Percentiles rank a stretch among this genome's conserved stretches.
phyloP scores from a whole-genome alignment of 2,888 invertebrate species.

The Tipula unca region DNA sequence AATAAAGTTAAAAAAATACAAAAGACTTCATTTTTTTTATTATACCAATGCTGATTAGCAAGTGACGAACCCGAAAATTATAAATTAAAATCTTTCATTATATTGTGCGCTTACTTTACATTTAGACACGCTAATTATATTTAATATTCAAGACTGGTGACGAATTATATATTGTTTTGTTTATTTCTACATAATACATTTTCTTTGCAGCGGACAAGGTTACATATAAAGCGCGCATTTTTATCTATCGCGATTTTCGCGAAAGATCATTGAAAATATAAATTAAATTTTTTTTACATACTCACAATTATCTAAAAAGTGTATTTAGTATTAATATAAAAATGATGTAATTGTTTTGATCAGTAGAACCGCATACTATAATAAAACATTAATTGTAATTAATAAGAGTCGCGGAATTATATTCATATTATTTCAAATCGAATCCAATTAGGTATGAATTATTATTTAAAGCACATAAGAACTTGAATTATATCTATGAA shows the following conservation, averaged over 20 bases:
- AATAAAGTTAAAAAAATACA: neutral
- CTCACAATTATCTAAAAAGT: neutral
- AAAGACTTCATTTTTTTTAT: neutral
- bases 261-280: neutral
- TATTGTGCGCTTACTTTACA: neutral
- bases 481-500: neutral
- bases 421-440: neutral
- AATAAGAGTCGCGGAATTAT: neutral
- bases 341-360: neutral
- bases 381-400: neutral
- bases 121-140: neutral
- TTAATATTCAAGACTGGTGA: neutral
- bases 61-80: neutral
- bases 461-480: neutral
- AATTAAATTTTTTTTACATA: neutral
- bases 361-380: neutral
- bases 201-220: neutral
- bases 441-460: neutral
- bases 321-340: neutral
- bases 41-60: neutral
- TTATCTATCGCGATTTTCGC: neutral
- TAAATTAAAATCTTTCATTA: neutral
- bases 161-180: neutral
- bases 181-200: neutral
- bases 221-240: neutral